A percentile compares a stretch with the other conserved stretches of the same genome.
These are phyloP conservation scores for Heteromormyrus szaboi DNA, from an alignment of 2,797 vertebrate species.

Conservation along the genomic window DNA sequence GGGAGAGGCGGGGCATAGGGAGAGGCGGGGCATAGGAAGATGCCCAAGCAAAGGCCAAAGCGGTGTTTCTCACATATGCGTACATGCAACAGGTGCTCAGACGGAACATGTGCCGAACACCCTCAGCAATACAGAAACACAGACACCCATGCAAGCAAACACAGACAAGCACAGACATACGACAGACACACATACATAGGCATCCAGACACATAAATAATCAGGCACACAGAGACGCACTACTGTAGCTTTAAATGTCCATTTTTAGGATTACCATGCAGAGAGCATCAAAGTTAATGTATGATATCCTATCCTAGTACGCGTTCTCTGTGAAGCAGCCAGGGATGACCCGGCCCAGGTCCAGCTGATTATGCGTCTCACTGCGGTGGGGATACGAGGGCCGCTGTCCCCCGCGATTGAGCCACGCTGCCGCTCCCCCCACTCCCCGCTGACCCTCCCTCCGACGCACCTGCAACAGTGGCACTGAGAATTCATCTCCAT, in stretches of 20 bases:
- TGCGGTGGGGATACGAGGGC: not conserved
- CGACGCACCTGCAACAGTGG: not conserved
- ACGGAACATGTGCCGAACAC: not conserved
- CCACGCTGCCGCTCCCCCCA: not conserved
- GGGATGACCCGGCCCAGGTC: not conserved
- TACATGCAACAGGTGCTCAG: not conserved
- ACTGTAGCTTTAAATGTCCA: not conserved
- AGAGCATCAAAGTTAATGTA: not conserved
- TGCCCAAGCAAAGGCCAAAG: not conserved
- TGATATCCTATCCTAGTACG: too few relatives aligned
- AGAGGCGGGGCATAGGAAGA: not conserved
- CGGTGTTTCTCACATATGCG: not conserved
- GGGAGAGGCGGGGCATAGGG: too few relatives aligned
- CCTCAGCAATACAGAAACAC: not conserved
- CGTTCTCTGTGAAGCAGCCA: not conserved
- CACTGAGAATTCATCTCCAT: conserved; percentile 56
- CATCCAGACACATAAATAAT: not conserved
- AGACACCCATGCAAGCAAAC: not conserved
- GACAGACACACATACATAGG: not conserved
- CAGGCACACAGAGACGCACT: not conserved
- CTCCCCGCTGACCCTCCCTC: not conserved
- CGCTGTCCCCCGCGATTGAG: not conserved
- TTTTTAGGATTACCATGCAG: not conserved
- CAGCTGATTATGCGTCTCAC: not conserved
- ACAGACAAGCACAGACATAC: not conserved